phyloP scores from a whole-genome alignment of 2,888 invertebrate species.

The Phytoseiulus persimilis region DNA sequence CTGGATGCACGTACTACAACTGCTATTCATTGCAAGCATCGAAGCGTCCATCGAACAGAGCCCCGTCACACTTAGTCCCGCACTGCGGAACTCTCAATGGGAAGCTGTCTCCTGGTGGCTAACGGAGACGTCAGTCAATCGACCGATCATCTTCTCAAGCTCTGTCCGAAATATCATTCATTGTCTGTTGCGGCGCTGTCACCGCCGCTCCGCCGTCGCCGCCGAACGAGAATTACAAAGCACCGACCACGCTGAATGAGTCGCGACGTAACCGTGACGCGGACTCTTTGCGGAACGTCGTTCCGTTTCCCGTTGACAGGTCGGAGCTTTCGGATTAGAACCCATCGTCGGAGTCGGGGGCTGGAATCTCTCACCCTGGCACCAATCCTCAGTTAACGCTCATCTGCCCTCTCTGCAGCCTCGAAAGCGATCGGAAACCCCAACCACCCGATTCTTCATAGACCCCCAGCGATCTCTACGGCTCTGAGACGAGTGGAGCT shows the following conservation, averaged over 20 bases:
- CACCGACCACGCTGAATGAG: not conserved
- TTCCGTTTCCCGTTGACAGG: not conserved
- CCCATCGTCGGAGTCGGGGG: not conserved
- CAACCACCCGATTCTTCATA: no score
- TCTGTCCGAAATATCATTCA: not conserved
- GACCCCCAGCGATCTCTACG: no score
- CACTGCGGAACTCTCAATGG: not conserved
- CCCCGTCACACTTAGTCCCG: not conserved
- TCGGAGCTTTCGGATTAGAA: no score
- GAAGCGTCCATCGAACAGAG: not conserved
- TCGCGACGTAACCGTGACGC: not conserved
- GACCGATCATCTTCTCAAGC: not conserved
- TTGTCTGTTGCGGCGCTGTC: not conserved
- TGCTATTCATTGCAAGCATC: not conserved
- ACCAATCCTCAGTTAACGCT: no score
- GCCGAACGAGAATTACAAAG: not conserved
- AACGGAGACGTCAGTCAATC: not conserved
- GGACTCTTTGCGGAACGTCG: not conserved
- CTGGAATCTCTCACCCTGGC: no score
- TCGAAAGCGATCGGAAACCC: no score
- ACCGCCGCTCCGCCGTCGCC: not conserved
- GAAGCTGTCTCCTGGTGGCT: not conserved
- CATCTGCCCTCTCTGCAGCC: no score
- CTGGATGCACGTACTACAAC: not conserved
- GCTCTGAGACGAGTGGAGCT: no score